phyloP scores from a whole-genome alignment of 2,113 vertebrate genomes.

The Psittacus erithacus region DNA sequence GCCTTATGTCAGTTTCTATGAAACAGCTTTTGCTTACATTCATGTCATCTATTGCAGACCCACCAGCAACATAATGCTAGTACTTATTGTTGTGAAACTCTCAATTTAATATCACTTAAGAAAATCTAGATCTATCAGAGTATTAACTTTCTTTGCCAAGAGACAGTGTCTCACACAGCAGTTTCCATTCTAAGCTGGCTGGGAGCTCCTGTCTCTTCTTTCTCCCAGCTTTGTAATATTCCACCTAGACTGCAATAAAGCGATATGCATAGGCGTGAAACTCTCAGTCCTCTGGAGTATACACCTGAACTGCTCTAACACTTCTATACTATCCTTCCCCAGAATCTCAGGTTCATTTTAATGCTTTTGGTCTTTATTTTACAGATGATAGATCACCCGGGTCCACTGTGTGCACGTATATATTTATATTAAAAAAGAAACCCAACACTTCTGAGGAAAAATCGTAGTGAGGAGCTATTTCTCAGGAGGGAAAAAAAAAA shows the following conservation, averaged over 20 bases:
- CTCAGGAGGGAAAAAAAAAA: not conserved
- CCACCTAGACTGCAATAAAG: not conserved
- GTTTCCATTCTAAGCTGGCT: not conserved
- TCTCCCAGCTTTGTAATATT: not conserved
- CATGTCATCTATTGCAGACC: not conserved
- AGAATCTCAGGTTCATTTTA: not conserved
- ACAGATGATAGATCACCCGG: not conserved
- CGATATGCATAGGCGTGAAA: not conserved
- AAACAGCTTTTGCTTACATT: constrained; percentile 3
- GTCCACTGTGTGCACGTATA: not conserved
- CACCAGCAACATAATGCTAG: not conserved
- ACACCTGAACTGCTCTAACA: not conserved
- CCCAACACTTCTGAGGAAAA: not conserved
- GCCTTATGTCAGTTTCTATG: not conserved
- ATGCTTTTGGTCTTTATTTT: not conserved
- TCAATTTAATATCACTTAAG: not conserved
- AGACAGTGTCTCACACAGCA: not conserved
- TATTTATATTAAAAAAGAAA: not conserved
- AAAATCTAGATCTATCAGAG: not conserved
- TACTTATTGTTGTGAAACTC: not conserved
- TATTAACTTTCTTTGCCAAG: not conserved
- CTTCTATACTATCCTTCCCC: not conserved
- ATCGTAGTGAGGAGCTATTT: not conserved
- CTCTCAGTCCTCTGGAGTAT: not conserved
- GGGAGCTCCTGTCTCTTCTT: not conserved